Evolutionary conservation across 2,113 vertebrate genomes (phyloP), one percentile per base, ranked within the genome.

Genomic region (Trematocara unimaculatum): DNA sequence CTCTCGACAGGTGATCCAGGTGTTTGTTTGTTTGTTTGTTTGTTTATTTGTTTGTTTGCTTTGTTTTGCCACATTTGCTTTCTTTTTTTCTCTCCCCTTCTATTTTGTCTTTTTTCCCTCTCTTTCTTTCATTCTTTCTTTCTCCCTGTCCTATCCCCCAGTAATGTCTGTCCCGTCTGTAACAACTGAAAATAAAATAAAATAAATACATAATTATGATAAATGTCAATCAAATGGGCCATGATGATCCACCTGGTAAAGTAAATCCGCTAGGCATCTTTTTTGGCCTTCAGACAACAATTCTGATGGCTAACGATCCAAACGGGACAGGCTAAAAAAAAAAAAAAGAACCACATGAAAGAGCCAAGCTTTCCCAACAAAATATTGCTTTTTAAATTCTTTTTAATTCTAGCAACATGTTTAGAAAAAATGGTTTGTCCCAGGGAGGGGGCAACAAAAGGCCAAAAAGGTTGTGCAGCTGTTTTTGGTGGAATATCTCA

Each of bases 401-500:
- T 45, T 72, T 45, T 26, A 14, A 4, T 45, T 45, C 13, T 14
- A 40, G 4, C 35, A 70, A 67, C 11, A 14, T 40, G 62, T 23
- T 40, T 67, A 42, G 1, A 23, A 70, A 20, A 64, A 35, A 4
- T 12, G 60, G 31, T 12, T 12, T 64, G 31, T 64, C 60, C 60
- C 31, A 38, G 60, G 31, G 10, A 38, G 10, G 60, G 64, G 13
- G n/a, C 38, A 42, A 45, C 13, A 23, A 70, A 20, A 15, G 35
- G 12, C n/a, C n/a, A 1, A 40, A 70, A 70, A 14, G 64, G 1
- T 70, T 23, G 18, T 64, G 33, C 33, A 0, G 60, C 18, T 64
- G 8, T 38, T 64, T 64, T 70, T 67, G 33, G 62, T 67, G 33
- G 33, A 67, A 67, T 67, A 14, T 67, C 62, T 70, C 64, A 23